These are phyloP conservation scores for Amiota minor DNA, from an alignment of 2,888 invertebrate genomes.

Conservation along the genomic window DNA sequence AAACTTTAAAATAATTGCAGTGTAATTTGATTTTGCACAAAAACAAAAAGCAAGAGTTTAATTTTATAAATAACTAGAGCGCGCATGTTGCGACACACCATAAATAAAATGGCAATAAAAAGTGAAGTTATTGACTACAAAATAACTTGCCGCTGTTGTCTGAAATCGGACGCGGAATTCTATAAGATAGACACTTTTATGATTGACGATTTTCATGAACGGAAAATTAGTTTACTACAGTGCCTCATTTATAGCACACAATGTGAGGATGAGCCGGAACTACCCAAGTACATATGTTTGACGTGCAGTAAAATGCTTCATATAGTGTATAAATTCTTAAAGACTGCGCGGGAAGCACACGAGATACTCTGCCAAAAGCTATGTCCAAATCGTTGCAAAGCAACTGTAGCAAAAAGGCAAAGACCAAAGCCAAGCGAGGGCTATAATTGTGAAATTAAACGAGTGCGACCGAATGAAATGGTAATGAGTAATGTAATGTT, in stretches of 20 bases:
- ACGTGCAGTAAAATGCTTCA: slow-evolving; percentile 63
- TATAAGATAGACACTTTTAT: slow-evolving; percentile 57
- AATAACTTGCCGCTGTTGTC: slow-evolving; percentile 64
- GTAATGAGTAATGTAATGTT: background rate
- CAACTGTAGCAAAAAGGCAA: background rate
- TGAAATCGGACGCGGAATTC: slow-evolving; percentile 63
- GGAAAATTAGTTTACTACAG: slow-evolving; percentile 56
- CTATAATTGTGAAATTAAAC: too few relatives aligned
- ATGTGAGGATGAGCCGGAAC: slow-evolving; percentile 53
- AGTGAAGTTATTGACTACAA: slow-evolving; percentile 52
- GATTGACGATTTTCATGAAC: slow-evolving; percentile 43
- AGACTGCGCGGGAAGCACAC: slow-evolving; percentile 62
- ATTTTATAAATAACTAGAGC: slow-evolving; percentile 5
- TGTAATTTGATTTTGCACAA: background rate
- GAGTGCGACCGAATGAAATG: too few relatives aligned
- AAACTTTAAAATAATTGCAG: too few relatives aligned
- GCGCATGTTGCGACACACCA: slow-evolving; percentile 42
- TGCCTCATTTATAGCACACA: slow-evolving; percentile 60
- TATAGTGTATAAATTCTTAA: slow-evolving; percentile 63
- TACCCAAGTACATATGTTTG: slow-evolving; percentile 61
- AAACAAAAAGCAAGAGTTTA: background rate
- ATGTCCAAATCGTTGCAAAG: slow-evolving; percentile 40
- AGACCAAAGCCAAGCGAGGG: background rate
- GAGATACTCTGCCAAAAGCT: slow-evolving; percentile 59
- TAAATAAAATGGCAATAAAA: slow-evolving; percentile 41